Evolutionary conservation across 1,140 invertebrate genomes (phyloP).

Genomic region (Batillaria attramentaria): DNA sequence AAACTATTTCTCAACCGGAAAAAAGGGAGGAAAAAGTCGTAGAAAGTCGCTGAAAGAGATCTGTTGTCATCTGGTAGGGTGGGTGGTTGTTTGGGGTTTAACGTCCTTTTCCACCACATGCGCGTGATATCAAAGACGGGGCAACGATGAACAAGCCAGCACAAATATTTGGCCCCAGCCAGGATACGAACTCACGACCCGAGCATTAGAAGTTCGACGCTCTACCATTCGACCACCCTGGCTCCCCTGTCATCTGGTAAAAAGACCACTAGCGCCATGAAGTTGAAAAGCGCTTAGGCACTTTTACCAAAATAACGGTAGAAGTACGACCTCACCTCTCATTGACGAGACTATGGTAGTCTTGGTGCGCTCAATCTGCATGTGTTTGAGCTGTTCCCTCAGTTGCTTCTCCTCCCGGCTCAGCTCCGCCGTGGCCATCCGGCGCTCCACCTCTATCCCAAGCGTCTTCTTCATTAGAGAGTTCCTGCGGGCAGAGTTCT

Average conservation of each 20-base stretch:
- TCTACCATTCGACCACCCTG: too few relatives aligned
- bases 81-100: too few relatives aligned
- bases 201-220: too few relatives aligned
- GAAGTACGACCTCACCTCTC: slow-evolving; percentile 46
- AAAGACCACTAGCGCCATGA: neutral
- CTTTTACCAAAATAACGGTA: neutral
- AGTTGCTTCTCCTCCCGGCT: slow-evolving; percentile 55
- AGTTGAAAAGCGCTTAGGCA: too few relatives aligned
- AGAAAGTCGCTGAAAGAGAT: neutral
- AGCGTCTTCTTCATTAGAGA: slow-evolving; percentile 56
- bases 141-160: too few relatives aligned
- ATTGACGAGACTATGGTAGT: slow-evolving; percentile 33
- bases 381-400: slow-evolving; percentile 48
- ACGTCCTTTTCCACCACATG: too few relatives aligned
- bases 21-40: neutral
- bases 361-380: slow-evolving; percentile 57
- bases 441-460: slow-evolving; percentile 51
- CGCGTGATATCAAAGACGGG: too few relatives aligned
- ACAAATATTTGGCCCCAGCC: too few relatives aligned
- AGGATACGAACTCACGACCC: too few relatives aligned
- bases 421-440: slow-evolving; percentile 41
- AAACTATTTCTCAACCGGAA: neutral
- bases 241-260: neutral
- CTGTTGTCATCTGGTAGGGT: neutral
- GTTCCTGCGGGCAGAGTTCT: slow-evolving; percentile 54